These are phyloP conservation scores for Channa argus DNA, from an alignment of 2,113 vertebrate genomes.

Conservation along the genomic window DNA sequence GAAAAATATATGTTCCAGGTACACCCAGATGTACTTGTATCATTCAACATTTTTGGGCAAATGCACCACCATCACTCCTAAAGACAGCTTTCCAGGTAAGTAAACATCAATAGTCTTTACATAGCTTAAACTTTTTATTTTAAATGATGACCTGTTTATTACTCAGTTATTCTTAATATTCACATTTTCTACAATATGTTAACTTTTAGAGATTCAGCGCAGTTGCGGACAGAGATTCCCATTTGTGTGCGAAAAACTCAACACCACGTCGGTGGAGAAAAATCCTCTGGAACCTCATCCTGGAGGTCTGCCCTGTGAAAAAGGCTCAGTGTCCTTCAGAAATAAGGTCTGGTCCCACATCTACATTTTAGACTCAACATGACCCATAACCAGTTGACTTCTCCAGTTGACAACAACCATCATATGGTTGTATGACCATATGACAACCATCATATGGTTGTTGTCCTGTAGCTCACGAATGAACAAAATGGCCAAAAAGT, in stretches of 20 bases:
- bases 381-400: not conserved
- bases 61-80: slow-evolving; percentile 69
- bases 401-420: too few relatives aligned
- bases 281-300: slow-evolving; percentile 78
- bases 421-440: too few relatives aligned
- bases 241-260: slow-evolving; percentile 92
- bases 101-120: not conserved
- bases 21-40: slow-evolving; percentile 45
- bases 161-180: not conserved
- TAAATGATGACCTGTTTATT: too few relatives aligned
- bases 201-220: slow-evolving; percentile 40
- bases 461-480: too few relatives aligned
- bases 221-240: slow-evolving; percentile 76
- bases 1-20: slow-evolving; percentile 52
- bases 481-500: too few relatives aligned
- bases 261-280: slow-evolving; percentile 87
- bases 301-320: slow-evolving; percentile 79
- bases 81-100: slow-evolving; percentile 50
- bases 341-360: slow-evolving; percentile 87
- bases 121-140: not conserved
- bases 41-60: slow-evolving; percentile 54
- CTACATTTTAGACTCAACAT: not conserved
- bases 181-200: slow-evolving; percentile 6
- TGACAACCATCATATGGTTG: too few relatives aligned
- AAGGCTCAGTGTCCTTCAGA: slow-evolving; percentile 81